phyloP scores from a whole-genome alignment of 2,113 vertebrate species.

The Macrotis lagotis region DNA sequence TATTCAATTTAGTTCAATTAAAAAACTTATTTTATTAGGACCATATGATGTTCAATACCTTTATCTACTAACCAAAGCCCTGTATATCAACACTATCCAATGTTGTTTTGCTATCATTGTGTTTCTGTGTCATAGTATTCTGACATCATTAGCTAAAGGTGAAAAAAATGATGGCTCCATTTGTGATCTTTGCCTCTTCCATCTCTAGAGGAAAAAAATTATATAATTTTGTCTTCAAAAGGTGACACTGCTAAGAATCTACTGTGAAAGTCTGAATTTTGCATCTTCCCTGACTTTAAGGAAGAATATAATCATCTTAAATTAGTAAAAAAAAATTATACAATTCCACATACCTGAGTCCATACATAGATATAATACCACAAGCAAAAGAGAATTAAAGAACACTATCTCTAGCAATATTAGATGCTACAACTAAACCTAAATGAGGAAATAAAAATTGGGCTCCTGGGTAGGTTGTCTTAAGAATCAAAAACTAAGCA shows the following conservation, averaged over 20 bases:
- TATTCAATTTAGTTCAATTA: not conserved
- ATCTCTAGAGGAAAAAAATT: slow-evolving; percentile 26
- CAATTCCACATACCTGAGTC: not conserved
- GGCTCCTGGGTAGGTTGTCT: not conserved
- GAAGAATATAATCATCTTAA: not conserved
- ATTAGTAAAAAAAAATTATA: not conserved
- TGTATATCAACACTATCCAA: slow-evolving; percentile 27
- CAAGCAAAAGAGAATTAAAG: not conserved
- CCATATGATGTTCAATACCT: not conserved
- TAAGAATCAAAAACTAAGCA: slow-evolving; percentile 38
- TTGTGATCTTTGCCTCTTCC: slow-evolving; percentile 30
- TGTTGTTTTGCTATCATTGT: slow-evolving; percentile 21
- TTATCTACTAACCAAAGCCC: not conserved
- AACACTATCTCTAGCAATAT: not conserved
- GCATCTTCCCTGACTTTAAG: not conserved
- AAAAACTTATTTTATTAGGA: not conserved
- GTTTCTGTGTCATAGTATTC: not conserved
- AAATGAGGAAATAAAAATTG: not conserved
- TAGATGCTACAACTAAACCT: slow-evolving; percentile 4
- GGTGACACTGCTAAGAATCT: not conserved
- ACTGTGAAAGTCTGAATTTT: not conserved
- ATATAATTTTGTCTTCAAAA: not conserved
- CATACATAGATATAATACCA: not conserved
- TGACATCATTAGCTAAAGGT: slow-evolving; percentile 8
- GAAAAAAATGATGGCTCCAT: slow-evolving; percentile 39